phyloP scores from a whole-genome alignment of 1,140 invertebrate genomes.

The Aplysia californica region DNA sequence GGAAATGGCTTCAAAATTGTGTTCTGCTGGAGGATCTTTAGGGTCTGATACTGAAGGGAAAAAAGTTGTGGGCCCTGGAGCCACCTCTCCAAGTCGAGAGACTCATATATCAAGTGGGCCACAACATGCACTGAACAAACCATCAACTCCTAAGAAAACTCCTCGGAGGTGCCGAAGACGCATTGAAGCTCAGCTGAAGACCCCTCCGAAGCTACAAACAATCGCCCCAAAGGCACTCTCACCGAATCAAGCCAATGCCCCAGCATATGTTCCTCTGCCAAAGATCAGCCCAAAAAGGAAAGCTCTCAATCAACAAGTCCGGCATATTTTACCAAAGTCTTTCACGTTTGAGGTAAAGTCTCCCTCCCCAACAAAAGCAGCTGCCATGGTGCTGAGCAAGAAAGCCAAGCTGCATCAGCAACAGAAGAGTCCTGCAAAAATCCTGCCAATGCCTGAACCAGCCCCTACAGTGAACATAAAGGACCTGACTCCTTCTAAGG shows the following conservation, averaged over 20 bases:
- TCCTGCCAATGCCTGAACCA: conserved; percentile 5
- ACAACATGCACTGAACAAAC: too few relatives aligned
- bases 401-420: conserved; percentile 35
- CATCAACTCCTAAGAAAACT: too few relatives aligned
- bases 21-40: too few relatives aligned
- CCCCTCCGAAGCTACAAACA: conserved; percentile 36
- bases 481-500: not conserved
- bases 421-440: conserved; percentile 29
- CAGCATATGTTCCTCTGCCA: conserved; percentile 20
- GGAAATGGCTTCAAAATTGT: too few relatives aligned
- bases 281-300: conserved; percentile 47
- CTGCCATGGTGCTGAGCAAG: conserved; percentile 43
- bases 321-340: conserved; percentile 55
- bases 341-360: conserved; percentile 47
- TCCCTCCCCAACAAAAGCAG: conserved; percentile 55
- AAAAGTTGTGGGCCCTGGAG: too few relatives aligned
- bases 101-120: too few relatives aligned
- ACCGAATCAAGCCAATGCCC: not conserved
- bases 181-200: too few relatives aligned
- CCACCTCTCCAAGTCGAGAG: too few relatives aligned
- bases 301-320: conserved; percentile 48
- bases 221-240: conserved; percentile 36
- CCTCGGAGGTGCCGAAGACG: too few relatives aligned
- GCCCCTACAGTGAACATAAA: not conserved
- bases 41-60: too few relatives aligned